A percentile compares a stretch with the other conserved stretches of the same genome.
Evolutionary conservation across 1,140 invertebrate genomes (phyloP).

Genomic region (Tribolium madens): DNA sequence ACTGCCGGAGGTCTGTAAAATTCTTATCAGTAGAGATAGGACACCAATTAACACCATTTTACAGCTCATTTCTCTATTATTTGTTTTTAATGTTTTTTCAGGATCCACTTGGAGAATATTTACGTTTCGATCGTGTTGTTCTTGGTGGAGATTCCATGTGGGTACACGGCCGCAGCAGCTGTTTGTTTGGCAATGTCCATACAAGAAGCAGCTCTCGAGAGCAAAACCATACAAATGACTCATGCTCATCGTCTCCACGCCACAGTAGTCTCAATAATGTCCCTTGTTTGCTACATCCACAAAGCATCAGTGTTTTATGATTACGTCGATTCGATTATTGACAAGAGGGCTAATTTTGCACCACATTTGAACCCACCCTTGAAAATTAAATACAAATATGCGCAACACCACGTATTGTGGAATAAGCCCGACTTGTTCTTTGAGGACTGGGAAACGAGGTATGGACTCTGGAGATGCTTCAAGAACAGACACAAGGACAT

Average conservation of each 20-base stretch:
- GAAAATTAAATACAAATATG: conserved; percentile 68
- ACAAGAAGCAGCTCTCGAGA: conserved; percentile 67
- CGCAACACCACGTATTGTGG: conserved; percentile 70
- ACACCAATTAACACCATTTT: too few relatives aligned
- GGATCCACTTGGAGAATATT: conserved; percentile 67
- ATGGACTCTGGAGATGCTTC: conserved; percentile 74
- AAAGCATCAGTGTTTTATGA: conserved; percentile 69
- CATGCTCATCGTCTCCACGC: conserved; percentile 70
- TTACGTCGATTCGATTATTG: conserved; percentile 70
- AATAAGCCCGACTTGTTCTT: conserved; percentile 73
- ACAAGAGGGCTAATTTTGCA: conserved; percentile 69
- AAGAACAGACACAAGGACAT: conserved; percentile 32
- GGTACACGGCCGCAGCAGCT: conserved; percentile 69
- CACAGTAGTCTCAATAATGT: conserved; percentile 70
- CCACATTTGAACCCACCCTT: conserved; percentile 74
- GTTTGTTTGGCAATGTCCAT: conserved; percentile 71
- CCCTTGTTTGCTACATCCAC: conserved; percentile 72
- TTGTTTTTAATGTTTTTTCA: too few relatives aligned
- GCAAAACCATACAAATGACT: conserved; percentile 56
- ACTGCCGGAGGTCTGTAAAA: too few relatives aligned
- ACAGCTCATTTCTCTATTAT: too few relatives aligned
- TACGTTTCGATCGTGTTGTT: conserved; percentile 70
- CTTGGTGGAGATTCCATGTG: conserved; percentile 71
- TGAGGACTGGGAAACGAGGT: conserved; percentile 73
- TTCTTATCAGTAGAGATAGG: too few relatives aligned